phyloP scores from a whole-genome alignment of 2,113 vertebrate species.

The Ciconia boyciana region DNA sequence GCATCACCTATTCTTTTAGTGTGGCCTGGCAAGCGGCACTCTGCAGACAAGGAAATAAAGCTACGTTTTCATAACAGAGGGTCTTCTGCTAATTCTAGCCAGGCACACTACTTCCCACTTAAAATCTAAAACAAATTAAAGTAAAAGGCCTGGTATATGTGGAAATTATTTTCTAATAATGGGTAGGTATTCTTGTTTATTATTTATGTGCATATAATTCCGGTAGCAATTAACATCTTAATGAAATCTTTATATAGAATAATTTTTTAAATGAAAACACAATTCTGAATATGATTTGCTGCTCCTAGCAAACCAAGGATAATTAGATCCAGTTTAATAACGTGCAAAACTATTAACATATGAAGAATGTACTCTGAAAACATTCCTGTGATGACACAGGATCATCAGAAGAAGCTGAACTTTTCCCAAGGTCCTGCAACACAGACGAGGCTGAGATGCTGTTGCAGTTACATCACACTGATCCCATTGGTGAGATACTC shows the following conservation, averaged over 20 bases:
- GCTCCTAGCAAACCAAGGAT: slow-evolving; percentile 53
- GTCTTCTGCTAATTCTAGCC: neutral
- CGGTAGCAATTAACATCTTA: slow-evolving; percentile 51
- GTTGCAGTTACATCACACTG: neutral
- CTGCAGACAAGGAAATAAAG: neutral
- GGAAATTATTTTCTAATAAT: slow-evolving; percentile 46
- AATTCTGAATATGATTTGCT: slow-evolving; percentile 42
- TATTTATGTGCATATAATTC: slow-evolving; percentile 54
- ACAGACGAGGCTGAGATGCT: neutral
- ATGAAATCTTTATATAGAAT: slow-evolving; percentile 47
- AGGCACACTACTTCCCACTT: neutral
- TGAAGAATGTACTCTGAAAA: slow-evolving; percentile 50
- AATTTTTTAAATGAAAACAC: slow-evolving; percentile 45
- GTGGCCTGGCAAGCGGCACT: neutral
- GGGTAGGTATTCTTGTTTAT: slow-evolving; percentile 44
- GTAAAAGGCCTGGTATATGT: neutral
- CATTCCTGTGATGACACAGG: neutral
- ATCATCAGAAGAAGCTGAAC: slow-evolving; percentile 40
- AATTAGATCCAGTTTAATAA: slow-evolving; percentile 56
- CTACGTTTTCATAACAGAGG: neutral
- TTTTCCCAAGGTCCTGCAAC: neutral
- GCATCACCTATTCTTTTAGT: neutral
- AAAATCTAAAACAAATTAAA: slow-evolving; percentile 32
- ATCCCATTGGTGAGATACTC: neutral
- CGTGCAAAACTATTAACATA: slow-evolving; percentile 42